A percentile compares a stretch with the other conserved stretches of the same genome.
phyloP scores from a whole-genome alignment of 1,140 invertebrate genomes.

The Drosophila guanche region DNA sequence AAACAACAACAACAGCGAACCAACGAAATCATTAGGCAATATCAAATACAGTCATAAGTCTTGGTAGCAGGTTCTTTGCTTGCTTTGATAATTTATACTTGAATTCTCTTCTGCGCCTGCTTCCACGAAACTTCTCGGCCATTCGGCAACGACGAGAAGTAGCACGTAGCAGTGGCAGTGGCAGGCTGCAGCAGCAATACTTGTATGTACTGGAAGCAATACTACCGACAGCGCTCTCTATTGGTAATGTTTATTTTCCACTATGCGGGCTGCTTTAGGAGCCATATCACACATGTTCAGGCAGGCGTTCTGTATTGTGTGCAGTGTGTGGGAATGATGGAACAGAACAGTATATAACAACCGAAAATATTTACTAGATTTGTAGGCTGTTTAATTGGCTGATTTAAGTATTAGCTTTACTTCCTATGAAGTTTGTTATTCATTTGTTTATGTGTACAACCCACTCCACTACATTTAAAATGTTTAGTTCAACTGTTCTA shows the following conservation, averaged over 20 bases:
- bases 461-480: too few species aligned
- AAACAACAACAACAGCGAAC: constrained; percentile 35
- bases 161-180: constrained; percentile 40
- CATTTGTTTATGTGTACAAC: too few species aligned
- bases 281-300: constrained; percentile 10
- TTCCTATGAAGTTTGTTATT: too few species aligned
- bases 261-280: constrained; percentile 28
- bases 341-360: neutral
- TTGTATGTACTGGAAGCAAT: neutral
- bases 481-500: too few species aligned
- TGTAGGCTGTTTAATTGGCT: too few species aligned
- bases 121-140: constrained; percentile 16
- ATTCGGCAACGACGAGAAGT: constrained; percentile 42
- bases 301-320: neutral
- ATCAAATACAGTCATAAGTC: constrained; percentile 77
- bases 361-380: neutral
- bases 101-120: constrained; percentile 41
- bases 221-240: constrained; percentile 14
- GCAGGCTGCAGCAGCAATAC: too few species aligned
- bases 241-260: constrained; percentile 37
- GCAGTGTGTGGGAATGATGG: constrained; percentile 2
- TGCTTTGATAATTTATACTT: constrained; percentile 72
- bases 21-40: constrained; percentile 68
- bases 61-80: constrained; percentile 75
- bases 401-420: too few species aligned